phyloP scores from a whole-genome alignment of 2,113 vertebrate species.

The Microcebus lehilahytsara region DNA sequence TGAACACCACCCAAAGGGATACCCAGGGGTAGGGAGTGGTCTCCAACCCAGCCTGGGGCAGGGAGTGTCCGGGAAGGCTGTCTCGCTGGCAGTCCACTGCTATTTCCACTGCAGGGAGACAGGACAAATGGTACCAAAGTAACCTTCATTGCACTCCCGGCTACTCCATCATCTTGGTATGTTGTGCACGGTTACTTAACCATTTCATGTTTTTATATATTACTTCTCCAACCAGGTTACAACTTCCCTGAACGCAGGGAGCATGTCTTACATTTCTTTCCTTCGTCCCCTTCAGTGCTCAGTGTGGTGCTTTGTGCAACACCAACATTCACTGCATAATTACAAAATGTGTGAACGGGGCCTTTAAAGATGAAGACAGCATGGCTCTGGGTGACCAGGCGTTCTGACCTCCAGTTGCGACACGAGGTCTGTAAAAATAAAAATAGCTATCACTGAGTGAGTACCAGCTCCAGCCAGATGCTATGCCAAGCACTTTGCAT shows the following conservation, averaged over 20 bases:
- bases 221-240: background rate
- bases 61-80: background rate
- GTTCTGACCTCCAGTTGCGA: background rate
- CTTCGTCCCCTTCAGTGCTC: background rate
- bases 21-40: background rate
- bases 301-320: background rate
- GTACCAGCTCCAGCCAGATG: background rate
- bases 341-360: background rate
- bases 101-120: background rate
- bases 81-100: background rate
- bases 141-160: background rate
- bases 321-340: background rate
- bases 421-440: background rate
- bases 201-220: background rate
- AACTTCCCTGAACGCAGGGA: background rate
- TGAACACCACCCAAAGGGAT: background rate
- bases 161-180: background rate
- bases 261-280: background rate
- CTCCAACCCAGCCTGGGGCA: background rate
- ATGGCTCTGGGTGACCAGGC: background rate
- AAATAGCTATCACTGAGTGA: background rate
- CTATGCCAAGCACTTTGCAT: background rate
- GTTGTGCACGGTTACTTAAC: background rate
- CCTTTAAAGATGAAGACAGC: background rate
- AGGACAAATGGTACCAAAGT: background rate